phyloP scores from a whole-genome alignment of 2,888 invertebrate genomes.

The Carcina quercana region DNA sequence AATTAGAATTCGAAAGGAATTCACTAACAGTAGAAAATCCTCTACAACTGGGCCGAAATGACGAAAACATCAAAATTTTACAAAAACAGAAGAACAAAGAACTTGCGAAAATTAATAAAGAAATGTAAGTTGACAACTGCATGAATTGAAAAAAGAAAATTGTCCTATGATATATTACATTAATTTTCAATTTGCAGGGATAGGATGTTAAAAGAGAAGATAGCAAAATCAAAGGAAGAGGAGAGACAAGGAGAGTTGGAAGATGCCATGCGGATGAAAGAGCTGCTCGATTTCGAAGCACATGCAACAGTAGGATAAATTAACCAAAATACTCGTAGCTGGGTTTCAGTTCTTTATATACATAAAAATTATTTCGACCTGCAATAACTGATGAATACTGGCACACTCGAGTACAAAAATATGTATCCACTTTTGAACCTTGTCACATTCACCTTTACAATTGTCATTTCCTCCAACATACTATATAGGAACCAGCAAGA shows the following conservation, averaged over 20 bases:
- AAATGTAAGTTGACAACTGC: slow-evolving; percentile 28
- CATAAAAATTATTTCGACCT: too few relatives aligned
- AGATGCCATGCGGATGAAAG: slow-evolving; percentile 22
- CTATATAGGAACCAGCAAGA: too few relatives aligned
- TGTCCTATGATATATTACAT: background rate
- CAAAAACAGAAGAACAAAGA: slow-evolving; percentile 21
- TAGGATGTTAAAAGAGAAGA: slow-evolving; percentile 19
- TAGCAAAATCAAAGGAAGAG: background rate
- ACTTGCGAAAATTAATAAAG: slow-evolving; percentile 29
- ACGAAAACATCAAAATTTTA: slow-evolving; percentile 14
- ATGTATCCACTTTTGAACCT: too few relatives aligned
- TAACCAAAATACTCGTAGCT: too few relatives aligned
- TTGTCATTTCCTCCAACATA: too few relatives aligned
- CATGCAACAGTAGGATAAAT: slow-evolving; percentile 23
- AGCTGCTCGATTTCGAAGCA: slow-evolving; percentile 23
- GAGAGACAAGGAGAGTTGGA: slow-evolving; percentile 10
- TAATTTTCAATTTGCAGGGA: slow-evolving; percentile 17
- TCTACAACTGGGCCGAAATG: slow-evolving; percentile 15
- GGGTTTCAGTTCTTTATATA: too few relatives aligned
- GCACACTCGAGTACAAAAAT: too few relatives aligned
- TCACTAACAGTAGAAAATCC: slow-evolving; percentile 13
- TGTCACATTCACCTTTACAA: too few relatives aligned
- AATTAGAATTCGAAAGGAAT: slow-evolving; percentile 14
- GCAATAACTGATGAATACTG: too few relatives aligned
- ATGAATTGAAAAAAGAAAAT: background rate